Evolutionary conservation across 2,888 invertebrate genomes (phyloP).

Genomic region (Eristalinus aeneus): DNA sequence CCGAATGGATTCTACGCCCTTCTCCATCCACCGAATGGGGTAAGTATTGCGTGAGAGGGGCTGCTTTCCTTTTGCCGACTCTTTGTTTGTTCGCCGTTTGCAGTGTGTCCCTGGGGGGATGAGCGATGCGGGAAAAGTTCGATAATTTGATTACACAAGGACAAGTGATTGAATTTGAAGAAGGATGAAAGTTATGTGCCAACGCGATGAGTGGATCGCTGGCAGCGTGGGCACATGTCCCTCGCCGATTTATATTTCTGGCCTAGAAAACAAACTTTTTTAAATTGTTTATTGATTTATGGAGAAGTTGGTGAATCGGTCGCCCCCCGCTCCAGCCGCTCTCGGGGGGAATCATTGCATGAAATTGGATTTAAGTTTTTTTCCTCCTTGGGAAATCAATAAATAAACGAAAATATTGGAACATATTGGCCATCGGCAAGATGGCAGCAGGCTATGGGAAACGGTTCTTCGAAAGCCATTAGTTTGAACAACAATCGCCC

Average conservation of each 20-base stretch:
- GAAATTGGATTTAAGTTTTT: constrained; percentile 50
- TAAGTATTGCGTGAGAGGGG: constrained; percentile 26
- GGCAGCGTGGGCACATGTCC: neutral
- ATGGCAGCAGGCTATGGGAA: neutral
- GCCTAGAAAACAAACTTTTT: constrained; percentile 57
- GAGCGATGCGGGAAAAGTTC: constrained; percentile 47
- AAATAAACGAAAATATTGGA: constrained; percentile 36
- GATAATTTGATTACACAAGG: constrained; percentile 67
- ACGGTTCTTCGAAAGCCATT: neutral
- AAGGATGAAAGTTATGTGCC: constrained; percentile 3
- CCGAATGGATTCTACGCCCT: constrained; percentile 21
- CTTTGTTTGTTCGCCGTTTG: constrained; percentile 11
- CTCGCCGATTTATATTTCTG: neutral
- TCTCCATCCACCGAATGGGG: constrained; percentile 43
- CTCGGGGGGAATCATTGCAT: constrained; percentile 22
- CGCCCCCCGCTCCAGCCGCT: neutral
- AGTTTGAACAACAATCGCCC: neutral
- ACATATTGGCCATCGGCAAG: neutral
- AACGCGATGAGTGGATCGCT: neutral
- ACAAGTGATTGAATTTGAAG: constrained; percentile 66
- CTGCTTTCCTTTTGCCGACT: neutral
- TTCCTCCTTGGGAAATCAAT: constrained; percentile 18
- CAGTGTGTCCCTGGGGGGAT: constrained; percentile 4
- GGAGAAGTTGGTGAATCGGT: constrained; percentile 38
- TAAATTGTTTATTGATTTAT: constrained; percentile 68